Percentiles rank a stretch among this genome's conserved stretches.
Evolutionary conservation across 2,888 invertebrate species (phyloP).

Genomic region (Andrena hattorfiana): DNA sequence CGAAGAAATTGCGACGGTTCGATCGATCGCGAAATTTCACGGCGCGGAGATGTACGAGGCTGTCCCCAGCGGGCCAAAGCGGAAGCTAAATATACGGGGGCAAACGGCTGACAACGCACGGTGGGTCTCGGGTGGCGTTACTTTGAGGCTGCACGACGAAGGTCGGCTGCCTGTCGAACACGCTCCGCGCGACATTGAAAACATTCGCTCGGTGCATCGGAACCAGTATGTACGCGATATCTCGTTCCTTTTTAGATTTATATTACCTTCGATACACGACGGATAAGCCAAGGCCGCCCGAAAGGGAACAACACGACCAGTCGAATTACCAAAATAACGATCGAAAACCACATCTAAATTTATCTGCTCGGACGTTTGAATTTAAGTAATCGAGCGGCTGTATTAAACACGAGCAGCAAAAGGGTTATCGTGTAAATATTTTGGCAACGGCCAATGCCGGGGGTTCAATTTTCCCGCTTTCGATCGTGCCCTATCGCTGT

Average conservation of each 20-base stretch:
- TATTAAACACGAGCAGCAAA: background rate
- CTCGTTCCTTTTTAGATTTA: conserved; percentile 41
- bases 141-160: conserved; percentile 40
- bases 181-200: conserved; percentile 46
- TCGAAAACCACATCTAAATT: conserved; percentile 39
- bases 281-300: conserved; percentile 18
- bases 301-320: conserved; percentile 3
- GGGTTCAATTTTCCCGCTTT: conserved; percentile 2
- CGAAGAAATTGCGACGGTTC: background rate
- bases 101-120: background rate
- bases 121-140: conserved; percentile 27
- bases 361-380: conserved; percentile 16
- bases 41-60: background rate
- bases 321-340: conserved; percentile 41
- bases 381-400: conserved; percentile 14
- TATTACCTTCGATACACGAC: conserved; percentile 20
- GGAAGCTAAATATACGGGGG: conserved; percentile 22
- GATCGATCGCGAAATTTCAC: background rate
- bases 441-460: background rate
- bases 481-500: background rate
- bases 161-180: conserved; percentile 41
- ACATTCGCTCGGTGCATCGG: conserved; percentile 39
- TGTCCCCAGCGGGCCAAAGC: conserved; percentile 12
- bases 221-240: conserved; percentile 39
- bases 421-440: background rate